Evolutionary conservation across 2,888 invertebrate species (phyloP).

Genomic region (Nemotelus nigrinus): DNA sequence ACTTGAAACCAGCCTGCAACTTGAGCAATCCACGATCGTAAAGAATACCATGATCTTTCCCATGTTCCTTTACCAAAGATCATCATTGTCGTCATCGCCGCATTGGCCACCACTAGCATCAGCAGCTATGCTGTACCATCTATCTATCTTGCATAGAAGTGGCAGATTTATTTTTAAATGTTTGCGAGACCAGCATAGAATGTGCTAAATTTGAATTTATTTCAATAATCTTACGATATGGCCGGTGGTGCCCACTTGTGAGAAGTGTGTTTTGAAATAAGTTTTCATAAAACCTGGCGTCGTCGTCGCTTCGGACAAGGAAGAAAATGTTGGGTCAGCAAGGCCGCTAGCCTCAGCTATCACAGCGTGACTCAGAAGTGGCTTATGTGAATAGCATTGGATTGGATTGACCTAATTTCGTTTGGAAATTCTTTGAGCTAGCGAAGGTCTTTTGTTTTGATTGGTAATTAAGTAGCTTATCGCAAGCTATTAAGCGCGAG

Average conservation of each 20-base stretch:
- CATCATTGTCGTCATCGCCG: neutral
- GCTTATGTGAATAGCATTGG: neutral
- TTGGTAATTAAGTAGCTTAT: constrained; percentile 8
- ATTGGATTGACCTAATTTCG: constrained; percentile 19
- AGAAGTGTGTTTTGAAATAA: too few relatives aligned
- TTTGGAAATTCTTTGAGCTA: neutral
- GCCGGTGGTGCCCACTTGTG: too few relatives aligned
- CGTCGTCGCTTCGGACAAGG: neutral
- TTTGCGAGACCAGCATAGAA: neutral
- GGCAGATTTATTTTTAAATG: constrained; percentile 3
- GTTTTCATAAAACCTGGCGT: too few relatives aligned
- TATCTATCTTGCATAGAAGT: neutral
- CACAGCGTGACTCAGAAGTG: neutral
- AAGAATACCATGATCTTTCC: neutral
- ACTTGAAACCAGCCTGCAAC: constrained; percentile 1
- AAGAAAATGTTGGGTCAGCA: neutral
- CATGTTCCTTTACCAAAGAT: neutral
- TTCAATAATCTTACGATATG: constrained; percentile 2
- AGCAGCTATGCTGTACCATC: too few relatives aligned
- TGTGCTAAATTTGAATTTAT: constrained; percentile 22
- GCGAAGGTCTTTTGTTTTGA: constrained; percentile 8
- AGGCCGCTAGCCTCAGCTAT: neutral
- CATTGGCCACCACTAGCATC: too few relatives aligned
- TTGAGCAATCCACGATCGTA: constrained; percentile 8
- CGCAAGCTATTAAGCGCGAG: neutral